phyloP scores from a whole-genome alignment of 1,140 invertebrate genomes.

The Octopus sinensis region DNA sequence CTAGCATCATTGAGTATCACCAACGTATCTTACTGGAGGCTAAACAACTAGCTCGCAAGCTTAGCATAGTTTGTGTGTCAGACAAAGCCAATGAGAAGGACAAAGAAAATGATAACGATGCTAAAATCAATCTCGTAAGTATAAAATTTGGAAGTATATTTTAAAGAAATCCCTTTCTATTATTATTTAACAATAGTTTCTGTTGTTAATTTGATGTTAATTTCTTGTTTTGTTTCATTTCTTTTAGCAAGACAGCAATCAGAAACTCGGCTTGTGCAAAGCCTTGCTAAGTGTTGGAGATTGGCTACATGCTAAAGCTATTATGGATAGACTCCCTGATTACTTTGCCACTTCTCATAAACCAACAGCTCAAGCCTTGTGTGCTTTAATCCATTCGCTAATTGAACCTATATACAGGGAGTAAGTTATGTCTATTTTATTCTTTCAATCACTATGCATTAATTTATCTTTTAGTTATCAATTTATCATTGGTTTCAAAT shows the following conservation, averaged over 20 bases:
- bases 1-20: constrained; percentile 74
- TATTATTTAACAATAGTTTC: not conserved
- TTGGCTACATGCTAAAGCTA: constrained; percentile 78
- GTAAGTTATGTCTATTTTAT: constrained; percentile 56
- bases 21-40: constrained; percentile 81
- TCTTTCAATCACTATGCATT: no score
- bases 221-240: constrained; percentile 58
- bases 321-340: constrained; percentile 80
- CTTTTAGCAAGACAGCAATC: constrained; percentile 69
- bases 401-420: constrained; percentile 86
- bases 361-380: constrained; percentile 76
- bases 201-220: not conserved
- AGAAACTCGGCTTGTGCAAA: constrained; percentile 89
- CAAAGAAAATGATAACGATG: constrained; percentile 61
- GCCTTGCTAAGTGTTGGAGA: constrained; percentile 83
- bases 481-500: no score
- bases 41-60: constrained; percentile 80
- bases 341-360: constrained; percentile 75
- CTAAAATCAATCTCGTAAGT: constrained; percentile 67
- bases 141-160: not conserved
- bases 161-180: not conserved
- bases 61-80: constrained; percentile 76
- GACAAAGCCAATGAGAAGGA: constrained; percentile 74
- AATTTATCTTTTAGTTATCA: no score
- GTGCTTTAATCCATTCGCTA: constrained; percentile 76